Evolutionary conservation across 2,797 vertebrate species (phyloP), one percentile per base, ranked within the genome.

Genomic region (Danio choprae): DNA sequence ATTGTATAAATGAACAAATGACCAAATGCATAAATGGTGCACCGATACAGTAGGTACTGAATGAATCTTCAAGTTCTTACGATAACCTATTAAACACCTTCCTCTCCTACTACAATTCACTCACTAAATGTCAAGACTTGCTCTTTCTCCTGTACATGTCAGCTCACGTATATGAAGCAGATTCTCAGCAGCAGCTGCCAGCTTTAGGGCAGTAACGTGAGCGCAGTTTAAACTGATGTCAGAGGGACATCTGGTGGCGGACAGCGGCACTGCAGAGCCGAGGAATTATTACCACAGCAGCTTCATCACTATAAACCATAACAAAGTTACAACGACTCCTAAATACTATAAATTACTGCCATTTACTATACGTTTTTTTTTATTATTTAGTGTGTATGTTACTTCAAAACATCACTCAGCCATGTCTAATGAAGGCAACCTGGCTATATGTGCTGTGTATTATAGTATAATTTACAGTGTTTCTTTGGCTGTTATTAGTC

Each of bases 241-340:
- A 40, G 6, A 10, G 13, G 3, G 38, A 51, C 36, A 59, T 83
- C 91, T 88, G 55, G 89, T 89, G 92, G 90, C 76, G 36, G 6
- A 36, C 13, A 3, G 7, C n/a, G 70, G 81, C 7, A 81, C n/a
- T 8, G 18, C 36, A 5, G 8, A 22, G n/a, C 16, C 29, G 7
- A 20, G 16, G 38, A 18, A 0, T 16, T 4, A 6, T 29, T 29
- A 0, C 6, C 1, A 67, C 6, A 18, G 5, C 36, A 41, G 5
- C n/a, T 22, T 15, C 11, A 16, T 9, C 10, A 22, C 40, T 8
- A 36, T 11, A 44, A 53, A 44, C 15, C 18, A 12, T 38, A 38
- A 18, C 5, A 12, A 15, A 12, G 15, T 7, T 38, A 6, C 65
- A 7, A 9, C n/a, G 46, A 5, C 9, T 9, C 16, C n/a, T 18